These are phyloP conservation scores for Loripinus fragilis DNA, from an alignment of 2,888 invertebrate species.

Conservation along the genomic window DNA sequence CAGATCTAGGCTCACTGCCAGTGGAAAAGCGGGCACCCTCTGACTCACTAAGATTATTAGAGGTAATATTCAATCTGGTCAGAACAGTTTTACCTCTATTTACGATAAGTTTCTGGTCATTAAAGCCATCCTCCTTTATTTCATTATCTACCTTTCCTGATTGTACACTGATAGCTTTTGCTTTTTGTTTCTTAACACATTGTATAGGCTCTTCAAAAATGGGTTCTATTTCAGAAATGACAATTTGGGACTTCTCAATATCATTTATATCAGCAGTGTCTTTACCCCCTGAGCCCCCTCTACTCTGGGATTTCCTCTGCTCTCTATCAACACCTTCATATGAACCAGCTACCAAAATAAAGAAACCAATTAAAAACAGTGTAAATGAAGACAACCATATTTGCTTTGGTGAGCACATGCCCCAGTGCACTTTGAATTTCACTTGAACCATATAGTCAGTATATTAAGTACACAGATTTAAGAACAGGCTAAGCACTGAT, in stretches of 20 bases:
- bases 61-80: background rate
- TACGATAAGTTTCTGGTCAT: background rate
- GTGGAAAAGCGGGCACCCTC: background rate
- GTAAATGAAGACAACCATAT: no score
- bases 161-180: background rate
- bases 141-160: background rate
- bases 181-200: background rate
- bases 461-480: no score
- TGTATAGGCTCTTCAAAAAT: background rate
- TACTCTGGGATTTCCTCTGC: slow-evolving; percentile 52
- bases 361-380: background rate
- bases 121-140: background rate
- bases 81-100: background rate
- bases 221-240: background rate
- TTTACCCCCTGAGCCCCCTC: slow-evolving; percentile 37
- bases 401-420: no score
- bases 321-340: slow-evolving; percentile 31
- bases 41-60: background rate
- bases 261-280: slow-evolving; percentile 22
- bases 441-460: no score
- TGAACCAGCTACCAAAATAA: slow-evolving; percentile 49
- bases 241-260: background rate
- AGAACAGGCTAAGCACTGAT: background rate
- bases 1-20: slow-evolving; percentile 15
- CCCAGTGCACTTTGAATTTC: no score